Conservation (phyloP, 1,140 invertebrate genomes). For the Acromyrmex charruanus region DNA sequence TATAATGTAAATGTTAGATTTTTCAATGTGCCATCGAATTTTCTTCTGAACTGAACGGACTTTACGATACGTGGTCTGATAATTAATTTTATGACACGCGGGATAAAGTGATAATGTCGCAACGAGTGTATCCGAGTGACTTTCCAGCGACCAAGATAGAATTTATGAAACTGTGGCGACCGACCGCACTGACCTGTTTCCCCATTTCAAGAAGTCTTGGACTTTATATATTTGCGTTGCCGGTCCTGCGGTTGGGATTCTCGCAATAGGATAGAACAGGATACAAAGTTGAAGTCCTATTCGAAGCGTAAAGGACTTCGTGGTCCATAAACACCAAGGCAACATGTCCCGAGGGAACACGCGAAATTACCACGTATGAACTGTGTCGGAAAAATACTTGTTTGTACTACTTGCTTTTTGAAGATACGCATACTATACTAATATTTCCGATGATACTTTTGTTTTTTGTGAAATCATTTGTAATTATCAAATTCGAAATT, state of each 20-base stretch:
- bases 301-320: slow-evolving; percentile 26
- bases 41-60: not conserved
- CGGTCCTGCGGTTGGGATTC: slow-evolving; percentile 32
- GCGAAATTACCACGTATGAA: slow-evolving; percentile 30
- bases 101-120: slow-evolving; percentile 6
- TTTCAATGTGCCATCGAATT: not conserved
- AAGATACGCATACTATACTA: not conserved
- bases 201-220: slow-evolving; percentile 48
- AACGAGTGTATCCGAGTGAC: not conserved
- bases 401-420: slow-evolving; percentile 11
- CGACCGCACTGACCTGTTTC: slow-evolving; percentile 32
- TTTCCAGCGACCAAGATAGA: slow-evolving; percentile 25
- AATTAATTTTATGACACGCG: not conserved
- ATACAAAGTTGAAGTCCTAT: slow-evolving; percentile 42
- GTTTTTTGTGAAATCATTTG: not conserved
- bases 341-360: slow-evolving; percentile 12
- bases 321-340: slow-evolving; percentile 38
- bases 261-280: slow-evolving; percentile 8
- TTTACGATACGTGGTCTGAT: not conserved
- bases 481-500: not conserved
- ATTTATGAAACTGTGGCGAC: slow-evolving; percentile 51
- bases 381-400: slow-evolving; percentile 23
- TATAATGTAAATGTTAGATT: not conserved
- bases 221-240: slow-evolving; percentile 48
- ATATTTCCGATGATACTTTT: not conserved